A percentile compares a stretch with the other conserved stretches of the same genome.
phyloP scores from a whole-genome alignment of 2,797 vertebrate species.

The Propithecus perrieri region DNA sequence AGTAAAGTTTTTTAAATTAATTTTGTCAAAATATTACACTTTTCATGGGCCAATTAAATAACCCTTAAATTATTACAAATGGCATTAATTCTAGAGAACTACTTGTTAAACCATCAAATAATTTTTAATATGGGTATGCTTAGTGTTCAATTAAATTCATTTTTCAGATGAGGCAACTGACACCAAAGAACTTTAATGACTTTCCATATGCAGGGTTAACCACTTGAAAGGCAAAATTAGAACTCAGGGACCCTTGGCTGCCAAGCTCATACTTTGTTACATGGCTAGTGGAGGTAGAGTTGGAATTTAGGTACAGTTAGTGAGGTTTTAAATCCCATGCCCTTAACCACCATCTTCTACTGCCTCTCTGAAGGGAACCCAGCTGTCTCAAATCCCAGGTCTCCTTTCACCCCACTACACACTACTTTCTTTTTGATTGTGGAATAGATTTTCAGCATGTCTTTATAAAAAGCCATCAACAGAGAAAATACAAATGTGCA shows the following conservation, averaged over 20 bases:
- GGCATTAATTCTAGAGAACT: neutral
- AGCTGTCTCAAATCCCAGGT: neutral
- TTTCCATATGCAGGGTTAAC: neutral
- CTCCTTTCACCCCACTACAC: neutral
- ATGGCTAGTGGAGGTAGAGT: neutral
- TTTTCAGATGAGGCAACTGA: neutral
- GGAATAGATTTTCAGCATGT: neutral
- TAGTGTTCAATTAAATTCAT: neutral
- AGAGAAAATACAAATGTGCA: constrained; percentile 1
- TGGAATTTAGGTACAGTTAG: neutral
- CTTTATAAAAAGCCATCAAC: neutral
- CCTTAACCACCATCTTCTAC: neutral
- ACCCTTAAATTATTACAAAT: neutral
- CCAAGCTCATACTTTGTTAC: rapidly evolving
- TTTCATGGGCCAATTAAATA: neutral
- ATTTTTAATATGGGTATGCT: neutral
- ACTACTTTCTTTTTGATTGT: neutral
- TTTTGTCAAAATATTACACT: neutral
- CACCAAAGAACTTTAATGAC: neutral
- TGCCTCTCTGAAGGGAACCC: neutral
- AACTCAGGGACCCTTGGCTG: neutral
- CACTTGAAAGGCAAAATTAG: neutral
- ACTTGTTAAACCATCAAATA: neutral
- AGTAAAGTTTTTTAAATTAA: constrained; percentile 37
- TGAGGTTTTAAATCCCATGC: neutral